Evolutionary conservation across 2,888 invertebrate species (phyloP).

Genomic region (Galerucella calmariensis): DNA sequence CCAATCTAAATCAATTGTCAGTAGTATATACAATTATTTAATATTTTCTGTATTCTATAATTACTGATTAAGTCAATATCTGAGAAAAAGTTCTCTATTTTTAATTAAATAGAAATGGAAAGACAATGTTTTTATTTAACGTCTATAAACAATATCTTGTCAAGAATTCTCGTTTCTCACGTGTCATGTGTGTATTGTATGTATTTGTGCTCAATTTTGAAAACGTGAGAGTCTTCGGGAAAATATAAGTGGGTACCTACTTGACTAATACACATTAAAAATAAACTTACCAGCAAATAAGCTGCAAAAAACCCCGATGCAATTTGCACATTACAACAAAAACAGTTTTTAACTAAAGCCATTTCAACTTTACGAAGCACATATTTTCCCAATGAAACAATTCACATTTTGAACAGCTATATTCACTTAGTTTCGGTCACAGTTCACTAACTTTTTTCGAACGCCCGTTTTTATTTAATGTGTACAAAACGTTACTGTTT

Average conservation of each 20-base stretch:
- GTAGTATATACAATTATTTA: too few species aligned
- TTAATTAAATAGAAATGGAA: not conserved
- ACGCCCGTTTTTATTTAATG: not conserved
- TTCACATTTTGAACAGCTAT: conserved; percentile 20
- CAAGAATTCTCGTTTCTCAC: not conserved
- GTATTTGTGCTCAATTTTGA: not conserved
- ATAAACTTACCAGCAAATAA: conserved; percentile 63
- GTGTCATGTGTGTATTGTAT: not conserved
- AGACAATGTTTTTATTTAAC: not conserved
- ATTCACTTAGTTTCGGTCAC: conserved; percentile 2
- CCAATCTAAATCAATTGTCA: too few species aligned
- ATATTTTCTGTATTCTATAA: too few species aligned
- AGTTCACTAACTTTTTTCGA: conserved; percentile 4
- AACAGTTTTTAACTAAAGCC: conserved; percentile 64
- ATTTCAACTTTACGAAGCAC: conserved; percentile 51
- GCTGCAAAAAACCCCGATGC: conserved; percentile 66
- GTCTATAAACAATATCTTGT: not conserved
- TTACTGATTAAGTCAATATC: too few species aligned
- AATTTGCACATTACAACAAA: conserved; percentile 65
- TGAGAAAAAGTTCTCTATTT: too few species aligned
- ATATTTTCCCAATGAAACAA: conserved; percentile 38
- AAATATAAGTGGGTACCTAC: not conserved
- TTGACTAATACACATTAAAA: not conserved
- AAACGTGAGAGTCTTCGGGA: conserved; percentile 14
- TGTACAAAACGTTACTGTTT: not conserved